Evolutionary conservation across 2,888 invertebrate species (phyloP), one percentile per base, ranked within the genome.

Genomic region (Melangyna quadrimaculata): DNA sequence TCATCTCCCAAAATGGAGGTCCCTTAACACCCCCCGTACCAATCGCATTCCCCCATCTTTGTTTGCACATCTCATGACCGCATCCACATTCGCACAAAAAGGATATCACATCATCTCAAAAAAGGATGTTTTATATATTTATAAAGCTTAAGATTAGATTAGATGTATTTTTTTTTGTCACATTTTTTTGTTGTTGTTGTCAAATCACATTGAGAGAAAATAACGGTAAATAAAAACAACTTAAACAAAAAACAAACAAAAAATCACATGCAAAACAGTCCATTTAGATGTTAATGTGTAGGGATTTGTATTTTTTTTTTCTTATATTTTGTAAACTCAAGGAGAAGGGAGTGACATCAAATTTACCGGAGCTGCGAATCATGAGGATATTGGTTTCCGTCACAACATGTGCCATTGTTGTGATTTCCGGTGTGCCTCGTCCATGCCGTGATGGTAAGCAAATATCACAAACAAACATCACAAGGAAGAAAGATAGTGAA

Each of bases 321-420:
- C 27, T 24, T 14, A 6, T n/a, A n/a, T n/a, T n/a, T 14, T 45
- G 17, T 10, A 1, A 59, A 48, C 29, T 69, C 3, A 69, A 74
- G 59, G 55, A n/a, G n/a, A n/a, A n/a, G n/a, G n/a, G n/a, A n/a
- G n/a, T n/a, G n/a, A 74, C 70, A n/a, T 67, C 35, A 67, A n/a
- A 19, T 80, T 86, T 86, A 86, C 86, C 86, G 35, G 86, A 81
- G 65, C 81, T 86, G 24, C 86, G 86, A 75, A 86, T 86, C 77
- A 81, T 48, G 24, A 81, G 69, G 77, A 86, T 86, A 86, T 86
- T 86, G 63, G 86, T 86, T 86, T 86, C 86, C 63, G 86, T 86
- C 61, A 86, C 86, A 59, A 86, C 86, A 86, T 86, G 86, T 72
- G 86, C 86, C 78, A 81, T 86, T 86, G 86, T 86, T 81, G 72